Evolutionary conservation across 2,113 vertebrate genomes (phyloP).

Genomic region (Nyctibius bracteatus): DNA sequence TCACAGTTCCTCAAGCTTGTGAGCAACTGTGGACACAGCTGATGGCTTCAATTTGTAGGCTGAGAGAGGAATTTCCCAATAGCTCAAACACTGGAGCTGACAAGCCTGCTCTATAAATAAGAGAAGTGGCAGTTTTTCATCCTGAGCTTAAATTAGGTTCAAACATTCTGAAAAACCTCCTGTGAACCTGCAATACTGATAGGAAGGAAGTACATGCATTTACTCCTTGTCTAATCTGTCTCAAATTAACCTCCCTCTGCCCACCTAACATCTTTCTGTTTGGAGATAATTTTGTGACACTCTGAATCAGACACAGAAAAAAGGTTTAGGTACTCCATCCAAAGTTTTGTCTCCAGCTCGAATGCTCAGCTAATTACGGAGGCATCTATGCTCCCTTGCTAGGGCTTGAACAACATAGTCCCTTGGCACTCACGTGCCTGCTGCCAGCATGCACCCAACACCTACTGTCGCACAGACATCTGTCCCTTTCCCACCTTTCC

Average conservation of each 20-base stretch:
- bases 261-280: neutral
- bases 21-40: neutral
- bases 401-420: neutral
- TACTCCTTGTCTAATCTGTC: neutral
- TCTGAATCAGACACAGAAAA: neutral
- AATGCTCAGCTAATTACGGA: neutral
- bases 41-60: neutral
- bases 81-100: neutral
- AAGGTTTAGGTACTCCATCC: neutral
- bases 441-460: neutral
- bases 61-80: neutral
- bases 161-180: neutral
- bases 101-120: slow-evolving; percentile 9
- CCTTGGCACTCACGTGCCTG: neutral
- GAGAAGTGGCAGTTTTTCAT: neutral
- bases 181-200: neutral
- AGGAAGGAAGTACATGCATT: neutral
- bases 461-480: neutral
- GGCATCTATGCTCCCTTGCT: neutral
- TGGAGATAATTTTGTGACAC: neutral
- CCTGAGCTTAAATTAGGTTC: neutral
- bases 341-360: neutral
- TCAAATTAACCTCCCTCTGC: neutral
- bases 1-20: neutral
- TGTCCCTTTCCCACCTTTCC: neutral